Evolutionary conservation across 2,113 vertebrate species (phyloP), one percentile per base, ranked within the genome.

Genomic region (Bombycilla garrulus): DNA sequence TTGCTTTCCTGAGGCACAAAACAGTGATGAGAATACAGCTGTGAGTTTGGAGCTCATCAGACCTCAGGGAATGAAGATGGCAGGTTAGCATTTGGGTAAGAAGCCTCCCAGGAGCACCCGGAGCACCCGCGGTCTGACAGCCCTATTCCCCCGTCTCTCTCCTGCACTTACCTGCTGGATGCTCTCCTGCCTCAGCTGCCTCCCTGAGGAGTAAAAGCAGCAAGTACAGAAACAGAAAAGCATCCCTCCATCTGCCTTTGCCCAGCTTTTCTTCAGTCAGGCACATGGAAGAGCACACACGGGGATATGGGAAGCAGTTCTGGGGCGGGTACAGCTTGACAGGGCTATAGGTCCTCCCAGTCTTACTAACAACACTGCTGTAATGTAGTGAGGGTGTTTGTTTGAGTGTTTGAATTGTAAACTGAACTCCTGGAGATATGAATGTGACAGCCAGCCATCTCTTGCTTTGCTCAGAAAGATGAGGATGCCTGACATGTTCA

Each of bases 1-100:
- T 74, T 22, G n/a, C 36, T 95, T 80, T 90, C 60, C 90, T 92
- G 57, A 50, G 51, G 67, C 60, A 78, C 64, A 86, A 84, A 91
- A 6, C 36, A 36, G 29, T 2, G 1, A 40, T 86, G 56, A 80
- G 86, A 47, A 42, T 35, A 44, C 31, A 57, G 72, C 79, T 80
- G 57, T 56, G 42, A 65, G 60, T 31, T 81, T 67, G 35, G 54
- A 76, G 58, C 40, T 91, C 42, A 11, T 67, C 85, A 38, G 57
- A 48, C 81, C 86, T 71, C 72, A 48, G 57, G 72, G 77, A 92
- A 82, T 3, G 4, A 36, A 53, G 62, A 53, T 11, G 35, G 15
- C 40, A 76, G 79, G 28, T 40, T 33, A 45, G n/a, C 72, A 29
- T 78, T 73, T 74, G 47, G 69, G 40, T 65, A 35, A 50, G 77